phyloP scores from a whole-genome alignment of 1,140 invertebrate genomes.

The Drosophila hydei region DNA sequence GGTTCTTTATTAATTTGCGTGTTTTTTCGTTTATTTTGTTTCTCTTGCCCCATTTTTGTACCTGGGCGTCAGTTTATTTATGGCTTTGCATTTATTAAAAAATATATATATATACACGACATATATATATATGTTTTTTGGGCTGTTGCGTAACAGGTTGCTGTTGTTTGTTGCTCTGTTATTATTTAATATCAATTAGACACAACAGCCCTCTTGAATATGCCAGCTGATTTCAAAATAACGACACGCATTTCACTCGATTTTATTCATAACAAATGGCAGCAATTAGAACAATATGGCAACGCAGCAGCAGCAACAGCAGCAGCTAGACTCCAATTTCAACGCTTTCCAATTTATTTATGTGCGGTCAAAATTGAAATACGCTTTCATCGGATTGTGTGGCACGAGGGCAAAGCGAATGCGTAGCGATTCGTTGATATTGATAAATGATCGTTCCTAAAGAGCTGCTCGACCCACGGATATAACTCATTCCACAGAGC shows the following conservation, averaged over 20 bases:
- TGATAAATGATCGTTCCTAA: slow-evolving; percentile 72
- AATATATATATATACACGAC: slow-evolving; percentile 17
- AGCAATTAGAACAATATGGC: slow-evolving; percentile 81
- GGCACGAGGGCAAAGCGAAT: slow-evolving; percentile 60
- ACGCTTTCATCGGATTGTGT: slow-evolving; percentile 40
- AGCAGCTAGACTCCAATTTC: slow-evolving; percentile 64
- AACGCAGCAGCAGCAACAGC: slow-evolving; percentile 5
- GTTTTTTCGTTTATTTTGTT: slow-evolving; percentile 8
- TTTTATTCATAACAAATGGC: slow-evolving; percentile 64
- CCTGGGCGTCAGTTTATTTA: slow-evolving; percentile 77
- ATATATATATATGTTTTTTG: slow-evolving; percentile 10
- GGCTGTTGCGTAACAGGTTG: slow-evolving; percentile 66
- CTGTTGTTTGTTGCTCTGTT: slow-evolving; percentile 35
- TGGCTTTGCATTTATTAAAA: slow-evolving; percentile 80
- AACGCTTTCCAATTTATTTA: slow-evolving; percentile 70
- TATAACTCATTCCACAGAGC: slow-evolving; percentile 11
- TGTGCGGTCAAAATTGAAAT: slow-evolving; percentile 34
- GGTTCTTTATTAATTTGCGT: slow-evolving; percentile 68
- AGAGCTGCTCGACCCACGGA: slow-evolving; percentile 26
- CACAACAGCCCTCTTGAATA: slow-evolving; percentile 33
- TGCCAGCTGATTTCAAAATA: slow-evolving; percentile 77
- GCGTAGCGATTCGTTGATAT: slow-evolving; percentile 48
- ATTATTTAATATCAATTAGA: slow-evolving; percentile 81
- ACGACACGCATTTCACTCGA: slow-evolving; percentile 74
- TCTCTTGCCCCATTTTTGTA: slow-evolving; percentile 39